Percentiles rank a stretch among this genome's conserved stretches.
Conservation (phyloP, 2,113 vertebrate genomes). For the Tupaia chinensis region DNA sequence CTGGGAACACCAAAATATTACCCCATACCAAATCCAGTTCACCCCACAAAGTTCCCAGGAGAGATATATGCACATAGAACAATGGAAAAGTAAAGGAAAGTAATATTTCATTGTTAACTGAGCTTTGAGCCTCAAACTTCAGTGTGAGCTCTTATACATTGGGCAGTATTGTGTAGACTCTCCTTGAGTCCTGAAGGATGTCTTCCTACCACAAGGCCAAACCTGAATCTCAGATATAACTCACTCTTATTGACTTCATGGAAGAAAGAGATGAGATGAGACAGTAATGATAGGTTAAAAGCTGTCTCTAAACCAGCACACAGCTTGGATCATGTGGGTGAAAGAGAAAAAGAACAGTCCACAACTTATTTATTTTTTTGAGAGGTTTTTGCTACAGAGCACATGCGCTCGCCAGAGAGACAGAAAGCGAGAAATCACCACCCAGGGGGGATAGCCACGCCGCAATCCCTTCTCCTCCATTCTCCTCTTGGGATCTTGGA, state of each 20-base stretch:
- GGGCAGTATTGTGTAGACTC: background rate
- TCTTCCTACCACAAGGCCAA: conserved; percentile 15
- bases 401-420: too few relatives aligned
- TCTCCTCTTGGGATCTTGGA: too few relatives aligned
- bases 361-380: background rate
- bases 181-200: background rate
- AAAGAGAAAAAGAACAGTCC: background rate
- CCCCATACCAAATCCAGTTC: conserved; percentile 11
- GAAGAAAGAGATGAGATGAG: conserved; percentile 9
- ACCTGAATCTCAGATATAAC: background rate
- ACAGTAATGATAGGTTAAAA: background rate
- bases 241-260: background rate
- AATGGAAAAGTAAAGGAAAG: conserved; percentile 39
- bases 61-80: conserved; percentile 20
- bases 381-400: too few relatives aligned
- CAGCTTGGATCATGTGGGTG: background rate
- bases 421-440: too few relatives aligned
- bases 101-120: conserved; percentile 5
- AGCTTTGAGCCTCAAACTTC: background rate
- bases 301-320: background rate
- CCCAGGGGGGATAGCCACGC: too few relatives aligned
- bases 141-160: background rate
- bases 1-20: conserved; percentile 30
- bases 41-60: conserved; percentile 6
- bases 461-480: too few relatives aligned